Percentiles rank a stretch among this genome's conserved stretches.
Conservation (phyloP, 2,797 vertebrate genomes). For the Otus scops region DNA sequence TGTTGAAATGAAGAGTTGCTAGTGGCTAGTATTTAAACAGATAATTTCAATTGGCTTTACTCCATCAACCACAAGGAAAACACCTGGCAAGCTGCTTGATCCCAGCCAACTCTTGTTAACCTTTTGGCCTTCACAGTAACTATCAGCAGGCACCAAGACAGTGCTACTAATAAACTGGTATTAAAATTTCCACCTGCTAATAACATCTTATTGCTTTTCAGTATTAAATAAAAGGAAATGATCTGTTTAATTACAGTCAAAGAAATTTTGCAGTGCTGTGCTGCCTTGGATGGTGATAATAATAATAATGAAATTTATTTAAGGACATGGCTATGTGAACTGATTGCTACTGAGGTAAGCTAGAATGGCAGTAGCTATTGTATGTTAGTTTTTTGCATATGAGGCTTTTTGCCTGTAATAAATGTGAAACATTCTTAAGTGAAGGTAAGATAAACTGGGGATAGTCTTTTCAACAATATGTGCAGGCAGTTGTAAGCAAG, state of each 20-base stretch:
- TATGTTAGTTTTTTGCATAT: not conserved
- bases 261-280: constrained; percentile 1
- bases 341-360: not conserved
- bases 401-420: not conserved
- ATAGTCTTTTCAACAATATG: not conserved
- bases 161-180: constrained; percentile 66
- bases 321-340: not conserved
- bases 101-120: constrained; percentile 75
- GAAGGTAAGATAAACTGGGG: not conserved
- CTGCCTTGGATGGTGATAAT: not conserved
- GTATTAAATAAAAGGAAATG: constrained; percentile 67
- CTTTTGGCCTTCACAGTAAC: constrained; percentile 73
- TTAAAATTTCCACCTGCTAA: constrained; percentile 69
- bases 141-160: constrained; percentile 66
- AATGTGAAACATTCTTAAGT: not conserved
- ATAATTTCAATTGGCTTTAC: constrained; percentile 73
- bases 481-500: not conserved
- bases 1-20: constrained; percentile 31
- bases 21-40: constrained; percentile 37
- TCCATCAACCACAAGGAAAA: constrained; percentile 72
- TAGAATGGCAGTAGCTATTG: not conserved
- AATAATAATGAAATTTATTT: not conserved
- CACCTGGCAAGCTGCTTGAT: constrained; percentile 72
- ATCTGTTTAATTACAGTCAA: constrained; percentile 69
- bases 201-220: constrained; percentile 59